Percentiles rank a stretch among this genome's conserved stretches.
phyloP scores from a whole-genome alignment of 2,888 invertebrate genomes.

The Digitonthophagus gazella region DNA sequence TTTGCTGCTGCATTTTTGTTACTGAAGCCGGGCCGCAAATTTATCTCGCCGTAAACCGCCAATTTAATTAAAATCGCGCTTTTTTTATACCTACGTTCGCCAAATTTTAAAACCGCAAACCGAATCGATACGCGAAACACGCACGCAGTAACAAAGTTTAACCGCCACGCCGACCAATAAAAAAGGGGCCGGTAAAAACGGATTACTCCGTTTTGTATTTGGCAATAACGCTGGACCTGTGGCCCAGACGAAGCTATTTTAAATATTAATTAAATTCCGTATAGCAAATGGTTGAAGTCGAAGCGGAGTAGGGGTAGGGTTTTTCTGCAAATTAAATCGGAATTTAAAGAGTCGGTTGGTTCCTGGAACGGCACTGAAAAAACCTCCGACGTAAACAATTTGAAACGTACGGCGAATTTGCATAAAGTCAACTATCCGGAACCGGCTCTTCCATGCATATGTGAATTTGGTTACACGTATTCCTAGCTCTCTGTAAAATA shows the following conservation, averaged over 20 bases:
- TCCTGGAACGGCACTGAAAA: not conserved
- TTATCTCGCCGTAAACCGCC: not conserved
- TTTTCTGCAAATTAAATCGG: not conserved
- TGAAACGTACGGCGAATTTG: conserved; percentile 14
- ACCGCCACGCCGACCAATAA: not conserved
- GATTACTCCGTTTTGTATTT: not conserved
- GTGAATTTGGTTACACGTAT: conserved; percentile 1
- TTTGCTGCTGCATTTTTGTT: not conserved
- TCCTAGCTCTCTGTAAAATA: not conserved
- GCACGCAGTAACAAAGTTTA: not conserved
- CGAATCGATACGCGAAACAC: not conserved
- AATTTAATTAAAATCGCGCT: not conserved
- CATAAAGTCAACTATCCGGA: conserved; percentile 16
- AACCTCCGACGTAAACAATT: conserved; percentile 12
- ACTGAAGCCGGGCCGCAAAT: too few relatives aligned
- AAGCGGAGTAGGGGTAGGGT: not conserved
- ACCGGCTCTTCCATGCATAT: conserved; percentile 14
- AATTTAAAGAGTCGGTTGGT: not conserved
- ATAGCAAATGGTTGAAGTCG: not conserved
- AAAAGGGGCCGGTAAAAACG: not conserved
- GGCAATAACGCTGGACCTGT: not conserved
- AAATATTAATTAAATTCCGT: not conserved
- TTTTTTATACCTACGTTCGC: not conserved
- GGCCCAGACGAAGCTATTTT: not conserved
- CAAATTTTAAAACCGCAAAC: not conserved